Evolutionary conservation across 2,888 invertebrate species (phyloP), one percentile per base, ranked within the genome.

Genomic region (Sphecodes monilicornis): DNA sequence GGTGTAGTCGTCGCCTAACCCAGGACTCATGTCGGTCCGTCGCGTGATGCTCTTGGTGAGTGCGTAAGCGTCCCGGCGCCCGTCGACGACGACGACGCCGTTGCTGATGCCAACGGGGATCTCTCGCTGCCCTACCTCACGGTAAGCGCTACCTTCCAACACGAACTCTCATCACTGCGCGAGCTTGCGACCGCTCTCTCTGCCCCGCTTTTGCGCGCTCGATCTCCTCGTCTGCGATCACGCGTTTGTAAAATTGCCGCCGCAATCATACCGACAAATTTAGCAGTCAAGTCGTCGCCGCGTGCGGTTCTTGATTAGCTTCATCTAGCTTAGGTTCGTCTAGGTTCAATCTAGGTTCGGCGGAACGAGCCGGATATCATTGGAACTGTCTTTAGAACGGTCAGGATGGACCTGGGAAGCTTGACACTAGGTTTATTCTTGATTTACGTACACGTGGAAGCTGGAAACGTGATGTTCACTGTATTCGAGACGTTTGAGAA

Each of bases 91-190:
- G 41, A 41, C 68, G 29, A 26, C 70, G 29, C 50, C 82, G 69
- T 39, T 80, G 76, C 68, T 82, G 74, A 76, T 78, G 72, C 76
- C 50, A 73, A 29, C 64, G 50, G 46, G n/a, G 46, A 70, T 29
- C 57, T 50, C 69, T 36, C 70, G 18, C 69, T 76, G 57, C 36
- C 50, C 60, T 66, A 66, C 36, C 72, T 75, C 86, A 80, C 69
- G 88, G 89, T 88, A 88, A 88, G 88, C 88, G 39, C 64, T n/a
- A 68, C 41, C 57, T 50, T 80, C 72, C 54, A 54, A 11, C 26
- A 70, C 70, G 29, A 70, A n/a, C 39, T 64, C 39, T 60, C 77
- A n/a, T 46, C n/a, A 29, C 64, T 39, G 43, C 75, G 60, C 60
- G 64, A 39, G 32, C 18, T 43, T 43, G 18, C 39, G 22, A 29